A percentile compares a stretch with the other conserved stretches of the same genome.
Evolutionary conservation across 2,113 vertebrate species (phyloP).

Genomic region (Triplophysa dalaica): DNA sequence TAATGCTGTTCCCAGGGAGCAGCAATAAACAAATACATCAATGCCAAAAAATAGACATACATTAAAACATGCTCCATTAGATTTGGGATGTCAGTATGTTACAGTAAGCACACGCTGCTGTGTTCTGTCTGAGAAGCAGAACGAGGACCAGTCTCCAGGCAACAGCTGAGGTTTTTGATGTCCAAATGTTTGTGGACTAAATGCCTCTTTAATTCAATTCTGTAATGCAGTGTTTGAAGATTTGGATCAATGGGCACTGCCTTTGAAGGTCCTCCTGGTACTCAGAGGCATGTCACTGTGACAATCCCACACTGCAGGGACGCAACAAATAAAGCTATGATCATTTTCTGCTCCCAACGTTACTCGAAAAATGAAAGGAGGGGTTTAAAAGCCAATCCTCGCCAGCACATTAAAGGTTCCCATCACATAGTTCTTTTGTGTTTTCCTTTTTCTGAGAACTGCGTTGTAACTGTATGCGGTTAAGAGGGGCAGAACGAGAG

Average conservation of each 20-base stretch:
- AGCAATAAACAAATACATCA: too few species aligned
- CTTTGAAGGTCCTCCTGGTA: slow-evolving; percentile 58
- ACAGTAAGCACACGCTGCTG: slow-evolving; percentile 32
- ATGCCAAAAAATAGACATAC: background rate
- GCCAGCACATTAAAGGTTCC: too few species aligned
- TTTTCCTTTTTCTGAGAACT: slow-evolving; percentile 1
- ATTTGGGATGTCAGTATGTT: slow-evolving; percentile 41
- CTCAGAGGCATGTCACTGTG: slow-evolving; percentile 58
- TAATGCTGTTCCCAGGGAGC: too few species aligned
- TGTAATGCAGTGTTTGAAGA: slow-evolving; percentile 63
- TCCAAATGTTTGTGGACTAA: slow-evolving; percentile 64
- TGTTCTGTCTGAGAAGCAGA: slow-evolving; percentile 43
- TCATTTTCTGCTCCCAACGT: slow-evolving; percentile 31
- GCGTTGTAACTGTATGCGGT: background rate
- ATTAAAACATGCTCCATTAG: slow-evolving; percentile 1
- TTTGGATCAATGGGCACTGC: slow-evolving; percentile 57
- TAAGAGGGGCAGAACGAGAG: slow-evolving; percentile 5
- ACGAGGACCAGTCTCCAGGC: slow-evolving; percentile 57
- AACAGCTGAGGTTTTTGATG: slow-evolving; percentile 61
- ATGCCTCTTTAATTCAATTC: slow-evolving; percentile 64
- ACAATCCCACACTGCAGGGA: slow-evolving; percentile 52
- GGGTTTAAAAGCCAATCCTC: slow-evolving; percentile 36
- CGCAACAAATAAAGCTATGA: slow-evolving; percentile 49
- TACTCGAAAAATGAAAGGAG: slow-evolving; percentile 4
- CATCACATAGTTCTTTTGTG: slow-evolving; percentile 21